These are phyloP conservation scores for Cheilosia vulpina DNA, from an alignment of 2,888 invertebrate genomes.

Conservation along the genomic window DNA sequence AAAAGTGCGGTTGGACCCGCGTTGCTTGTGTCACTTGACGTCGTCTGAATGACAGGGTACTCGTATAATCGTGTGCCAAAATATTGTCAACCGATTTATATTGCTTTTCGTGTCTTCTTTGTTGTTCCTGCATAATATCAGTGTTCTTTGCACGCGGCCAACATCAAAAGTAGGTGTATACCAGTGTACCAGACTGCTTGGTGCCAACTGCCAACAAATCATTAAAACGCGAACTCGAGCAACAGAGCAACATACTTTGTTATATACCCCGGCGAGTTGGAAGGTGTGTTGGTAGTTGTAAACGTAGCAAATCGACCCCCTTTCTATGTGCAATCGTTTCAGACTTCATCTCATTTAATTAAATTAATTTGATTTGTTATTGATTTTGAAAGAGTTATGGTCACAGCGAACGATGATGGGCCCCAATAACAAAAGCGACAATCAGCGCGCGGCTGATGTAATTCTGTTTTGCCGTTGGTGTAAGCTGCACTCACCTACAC, in stretches of 20 bases:
- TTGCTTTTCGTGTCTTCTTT: conserved; percentile 39
- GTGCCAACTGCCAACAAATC: conserved; percentile 74
- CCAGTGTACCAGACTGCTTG: conserved; percentile 67
- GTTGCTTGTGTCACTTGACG: conserved; percentile 39
- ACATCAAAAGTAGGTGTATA: conserved; percentile 39
- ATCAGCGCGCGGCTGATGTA: conserved; percentile 49
- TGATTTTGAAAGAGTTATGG: conserved; percentile 70
- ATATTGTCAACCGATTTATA: conserved; percentile 52
- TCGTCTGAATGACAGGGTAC: conserved; percentile 38
- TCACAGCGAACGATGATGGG: conserved; percentile 41
- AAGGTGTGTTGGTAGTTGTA: conserved; percentile 33
- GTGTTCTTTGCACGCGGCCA: conserved; percentile 57
- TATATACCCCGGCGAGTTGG: not conserved
- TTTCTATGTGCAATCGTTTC: conserved; percentile 3
- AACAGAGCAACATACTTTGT: conserved; percentile 5
- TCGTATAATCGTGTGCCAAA: conserved; percentile 61
- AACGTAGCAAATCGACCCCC: conserved; percentile 34
- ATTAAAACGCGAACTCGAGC: conserved; percentile 56
- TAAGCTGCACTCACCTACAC: conserved; percentile 37
- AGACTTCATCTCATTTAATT: conserved; percentile 57
- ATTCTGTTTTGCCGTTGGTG: conserved; percentile 34
- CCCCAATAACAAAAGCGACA: conserved; percentile 11
- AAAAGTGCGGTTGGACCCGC: conserved; percentile 19
- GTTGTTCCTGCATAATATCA: conserved; percentile 29
- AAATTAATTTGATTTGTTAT: conserved; percentile 73